These are phyloP conservation scores for Lynx canadensis DNA, from an alignment of 2,113 vertebrate species.

Conservation along the genomic window DNA sequence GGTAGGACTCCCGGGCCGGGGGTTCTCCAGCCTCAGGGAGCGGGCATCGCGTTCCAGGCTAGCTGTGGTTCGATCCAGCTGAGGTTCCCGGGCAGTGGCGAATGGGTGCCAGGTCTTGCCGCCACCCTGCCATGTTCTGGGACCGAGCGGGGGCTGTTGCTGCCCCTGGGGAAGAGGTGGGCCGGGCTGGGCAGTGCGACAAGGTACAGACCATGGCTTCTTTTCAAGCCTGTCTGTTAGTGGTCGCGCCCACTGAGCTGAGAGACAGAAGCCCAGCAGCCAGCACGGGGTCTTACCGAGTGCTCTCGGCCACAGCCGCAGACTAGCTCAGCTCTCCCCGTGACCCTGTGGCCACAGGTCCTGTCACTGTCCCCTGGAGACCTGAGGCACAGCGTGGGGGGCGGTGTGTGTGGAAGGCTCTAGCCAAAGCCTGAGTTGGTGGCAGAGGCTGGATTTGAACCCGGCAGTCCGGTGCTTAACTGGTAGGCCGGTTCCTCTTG, in stretches of 20 bases:
- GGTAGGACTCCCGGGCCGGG: conserved; percentile 69
- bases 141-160: background rate
- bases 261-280: background rate
- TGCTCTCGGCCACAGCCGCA: background rate
- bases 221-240: no score
- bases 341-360: accelerated
- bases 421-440: background rate
- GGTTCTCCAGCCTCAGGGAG: conserved; percentile 34
- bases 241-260: background rate
- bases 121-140: accelerated
- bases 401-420: background rate
- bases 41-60: background rate
- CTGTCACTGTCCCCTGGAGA: background rate
- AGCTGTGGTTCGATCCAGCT: background rate
- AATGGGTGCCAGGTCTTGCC: background rate
- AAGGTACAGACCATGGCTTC: background rate
- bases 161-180: background rate
- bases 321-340: background rate
- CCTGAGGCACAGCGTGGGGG: background rate
- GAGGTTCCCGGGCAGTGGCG: background rate
- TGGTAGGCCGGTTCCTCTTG: background rate
- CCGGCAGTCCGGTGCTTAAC: background rate
- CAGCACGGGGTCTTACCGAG: background rate
- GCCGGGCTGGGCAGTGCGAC: background rate
- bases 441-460: background rate